phyloP scores from a whole-genome alignment of 2,888 invertebrate species.

The Nomada fucata region DNA sequence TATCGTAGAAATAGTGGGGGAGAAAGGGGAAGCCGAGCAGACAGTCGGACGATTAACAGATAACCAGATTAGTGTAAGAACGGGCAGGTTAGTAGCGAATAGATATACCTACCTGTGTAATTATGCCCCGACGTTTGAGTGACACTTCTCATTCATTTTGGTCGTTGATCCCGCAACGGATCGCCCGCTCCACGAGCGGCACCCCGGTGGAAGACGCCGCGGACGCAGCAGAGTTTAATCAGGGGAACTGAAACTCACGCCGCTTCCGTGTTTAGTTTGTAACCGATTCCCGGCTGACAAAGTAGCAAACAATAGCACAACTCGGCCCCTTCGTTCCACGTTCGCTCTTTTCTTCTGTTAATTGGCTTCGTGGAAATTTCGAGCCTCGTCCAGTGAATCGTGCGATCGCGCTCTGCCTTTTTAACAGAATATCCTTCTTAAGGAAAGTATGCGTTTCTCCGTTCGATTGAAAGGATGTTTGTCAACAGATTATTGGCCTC shows the following conservation, averaged over 20 bases:
- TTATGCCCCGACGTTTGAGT: constrained; percentile 79
- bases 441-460: constrained; percentile 8
- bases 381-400: too few species aligned
- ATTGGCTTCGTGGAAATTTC: constrained; percentile 10
- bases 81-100: constrained; percentile 65
- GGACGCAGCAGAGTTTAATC: constrained; percentile 6
- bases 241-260: neutral
- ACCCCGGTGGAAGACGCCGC: constrained; percentile 21
- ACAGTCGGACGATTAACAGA: constrained; percentile 68
- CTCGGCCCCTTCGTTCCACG: neutral
- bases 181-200: constrained; percentile 26
- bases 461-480: constrained; percentile 4
- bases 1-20: neutral
- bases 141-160: constrained; percentile 80
- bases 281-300: neutral
- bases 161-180: constrained; percentile 55
- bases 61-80: constrained; percentile 77
- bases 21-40: constrained; percentile 24
- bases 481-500: constrained; percentile 7
- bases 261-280: constrained; percentile 14
- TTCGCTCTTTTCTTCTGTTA: neutral
- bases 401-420: neutral
- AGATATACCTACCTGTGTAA: constrained; percentile 69
- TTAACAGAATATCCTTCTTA: constrained; percentile 10
- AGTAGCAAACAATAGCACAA: neutral